Conservation (phyloP, 2,113 vertebrate genomes). For the Toxotes chatareus region DNA sequence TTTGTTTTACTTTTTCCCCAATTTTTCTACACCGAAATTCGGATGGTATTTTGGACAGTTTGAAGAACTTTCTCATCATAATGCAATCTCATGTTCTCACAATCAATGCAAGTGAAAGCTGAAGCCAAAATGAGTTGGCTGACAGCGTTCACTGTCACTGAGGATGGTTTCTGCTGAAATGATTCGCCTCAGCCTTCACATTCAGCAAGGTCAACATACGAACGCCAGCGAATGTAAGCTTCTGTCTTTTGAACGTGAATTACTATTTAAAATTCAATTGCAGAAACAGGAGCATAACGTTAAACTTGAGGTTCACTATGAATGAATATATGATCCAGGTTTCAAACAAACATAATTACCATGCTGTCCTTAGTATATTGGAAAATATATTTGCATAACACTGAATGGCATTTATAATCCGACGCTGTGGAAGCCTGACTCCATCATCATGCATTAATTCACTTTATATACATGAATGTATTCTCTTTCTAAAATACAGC, state of each 20-base stretch:
- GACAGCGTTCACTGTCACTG: constrained; percentile 9
- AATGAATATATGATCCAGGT: background rate
- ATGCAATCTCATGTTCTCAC: background rate
- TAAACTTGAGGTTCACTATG: background rate
- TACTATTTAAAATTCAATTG: background rate
- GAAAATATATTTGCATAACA: too few species aligned
- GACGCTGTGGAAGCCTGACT: too few species aligned
- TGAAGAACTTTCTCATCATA: constrained; percentile 13
- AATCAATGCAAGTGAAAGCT: background rate
- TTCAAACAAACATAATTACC: background rate
- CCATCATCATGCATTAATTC: too few species aligned
- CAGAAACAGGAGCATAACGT: background rate
- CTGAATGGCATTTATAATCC: too few species aligned
- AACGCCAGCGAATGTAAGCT: background rate
- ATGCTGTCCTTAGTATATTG: background rate
- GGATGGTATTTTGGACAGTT: background rate
- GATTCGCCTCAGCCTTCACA: too few species aligned
- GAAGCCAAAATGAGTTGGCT: constrained; percentile 21
- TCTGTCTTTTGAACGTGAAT: background rate
- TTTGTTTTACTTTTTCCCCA: background rate
- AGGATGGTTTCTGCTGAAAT: constrained; percentile 6
- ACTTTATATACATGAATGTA: background rate
- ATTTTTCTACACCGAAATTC: background rate
- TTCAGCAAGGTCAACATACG: background rate
- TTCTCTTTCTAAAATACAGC: background rate